Evolutionary conservation across 2,888 invertebrate species (phyloP), one percentile per base, ranked within the genome.

Genomic region (Latrodectus hesperus): DNA sequence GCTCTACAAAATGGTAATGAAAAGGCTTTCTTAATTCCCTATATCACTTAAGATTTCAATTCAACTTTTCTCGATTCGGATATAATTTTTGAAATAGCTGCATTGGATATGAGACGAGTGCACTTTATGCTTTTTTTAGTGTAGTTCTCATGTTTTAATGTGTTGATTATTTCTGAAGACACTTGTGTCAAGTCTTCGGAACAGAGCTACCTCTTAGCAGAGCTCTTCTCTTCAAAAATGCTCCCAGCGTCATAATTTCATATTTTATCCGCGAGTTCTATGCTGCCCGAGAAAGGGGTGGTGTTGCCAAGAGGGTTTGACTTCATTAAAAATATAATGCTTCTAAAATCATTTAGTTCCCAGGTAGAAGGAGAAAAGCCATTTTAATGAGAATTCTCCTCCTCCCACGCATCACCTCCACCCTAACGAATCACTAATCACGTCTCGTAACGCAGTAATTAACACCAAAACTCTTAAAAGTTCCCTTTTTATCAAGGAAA

Each of bases 381-480:
- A 68, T 81, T 86, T 86, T 86, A 86, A 86, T 86, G 86, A 86
- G 86, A 81, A 81, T 80, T 86, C 79, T 73, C 38, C 64, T 74
- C 38, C 75, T 70, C 68, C 75, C 55, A 55, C 52, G 16, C 79
- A 51, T 64, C 79, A 64, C 73, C 72, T 67, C n/a, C n/a, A 60
- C 60, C 60, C 84, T 84, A 86, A 86, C 86, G 86, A 86, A 81
- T 86, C 86, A 74, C 86, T 86, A 80, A 86, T 86, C 86, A 86
- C 86, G 26, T 76, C 83, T 75, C 70, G 76, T 71, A 83, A 83
- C 83, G 22, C 68, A 75, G 86, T 86, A 86, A 86, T 86, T 86
- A 86, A 86, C 86, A 86, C 86, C 86, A 80, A 86, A 85, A 85
- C 85, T 85, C 85, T 85, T 79, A 85, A 83, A 76, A 83, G 83